A percentile compares a stretch with the other conserved stretches of the same genome.
Conservation (phyloP, 2,797 vertebrate genomes). For the Sebastolobus alascanus region DNA sequence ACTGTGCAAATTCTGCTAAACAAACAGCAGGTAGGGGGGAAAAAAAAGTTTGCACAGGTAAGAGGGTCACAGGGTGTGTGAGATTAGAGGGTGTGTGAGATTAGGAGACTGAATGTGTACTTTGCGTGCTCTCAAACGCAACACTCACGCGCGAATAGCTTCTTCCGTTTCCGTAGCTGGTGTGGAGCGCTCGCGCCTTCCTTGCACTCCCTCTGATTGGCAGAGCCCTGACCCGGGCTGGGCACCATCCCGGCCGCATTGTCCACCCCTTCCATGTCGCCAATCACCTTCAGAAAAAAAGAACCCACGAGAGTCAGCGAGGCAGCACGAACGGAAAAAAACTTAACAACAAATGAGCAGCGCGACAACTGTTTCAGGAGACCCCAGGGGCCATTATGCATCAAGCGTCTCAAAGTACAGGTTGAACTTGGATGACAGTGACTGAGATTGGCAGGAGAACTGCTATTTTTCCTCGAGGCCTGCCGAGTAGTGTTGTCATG, state of each 20-base stretch:
- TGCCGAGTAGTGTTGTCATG: constrained; percentile 60
- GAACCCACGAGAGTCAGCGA: background rate
- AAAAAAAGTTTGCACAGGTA: constrained; percentile 27
- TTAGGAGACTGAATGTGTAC: background rate
- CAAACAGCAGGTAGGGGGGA: constrained; percentile 35
- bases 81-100: constrained; percentile 12
- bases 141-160: constrained; percentile 80
- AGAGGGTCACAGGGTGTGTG: constrained; percentile 14
- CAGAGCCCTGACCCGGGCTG: constrained; percentile 53
- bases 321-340: constrained; percentile 6
- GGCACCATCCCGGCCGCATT: constrained; percentile 53
- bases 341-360: constrained; percentile 33
- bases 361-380: constrained; percentile 38
- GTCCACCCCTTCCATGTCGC: constrained; percentile 77
- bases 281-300: constrained; percentile 84
- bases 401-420: constrained; percentile 58
- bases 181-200: constrained; percentile 22
- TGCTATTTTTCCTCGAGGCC: constrained; percentile 62
- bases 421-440: constrained; percentile 66
- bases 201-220: constrained; percentile 67
- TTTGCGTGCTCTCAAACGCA: background rate
- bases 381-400: constrained; percentile 29
- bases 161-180: constrained; percentile 82
- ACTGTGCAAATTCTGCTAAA: constrained; percentile 43
- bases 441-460: constrained; percentile 64